Base-by-base conservation (phyloP, 2,797 vertebrate species). In the Chloroceryle inda region DNA sequence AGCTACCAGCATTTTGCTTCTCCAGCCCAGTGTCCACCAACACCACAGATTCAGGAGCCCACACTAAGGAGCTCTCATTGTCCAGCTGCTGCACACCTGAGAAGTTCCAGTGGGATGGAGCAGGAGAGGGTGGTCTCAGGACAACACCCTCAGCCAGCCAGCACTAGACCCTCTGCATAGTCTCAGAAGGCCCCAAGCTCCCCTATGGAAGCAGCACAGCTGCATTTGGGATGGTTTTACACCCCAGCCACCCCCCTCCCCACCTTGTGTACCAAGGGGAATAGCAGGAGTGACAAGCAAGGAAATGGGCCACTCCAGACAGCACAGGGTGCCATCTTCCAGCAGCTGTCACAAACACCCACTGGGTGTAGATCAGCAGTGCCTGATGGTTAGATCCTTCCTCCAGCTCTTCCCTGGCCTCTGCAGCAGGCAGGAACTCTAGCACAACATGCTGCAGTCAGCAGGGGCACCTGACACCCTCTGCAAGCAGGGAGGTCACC, bases 201-300 rank as follows among this genome's bases (percentile, higher is more conserved):
- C 52, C 35, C 37, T 35, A 10, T 2, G 5, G 17, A 85, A 59
- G 66, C 23, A 29, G 22, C 13, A 22, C 11, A 50, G 33, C 22
- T 63, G 33, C 16, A 26, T 22, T 13, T 38, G 10, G 40, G 55
- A 33, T 81, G 20, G 9, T 47, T 71, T 78, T 23, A 66, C 10
- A 27, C 3, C 23, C 35, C 40, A 66, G 31, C 7, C 21, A 67
- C 8, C 38, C 38, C 38, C 40, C 40, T 13, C 40, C 3, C 23
- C 13, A 2, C 5, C 26, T 11, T 1, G 1, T 1, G 2, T 4
- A 45, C 27, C 2, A 2, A 52, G 1, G 4, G 22, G 29, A 85
- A 38, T 10, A 74, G 15, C 8, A 64, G 27, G 17, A 76, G 5
- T 2, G 7, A 42, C 23, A 55, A 42, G 23, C 3, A 12, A 79